Evolutionary conservation across 2,888 invertebrate species (phyloP).

Genomic region (Acrobasis consociella): DNA sequence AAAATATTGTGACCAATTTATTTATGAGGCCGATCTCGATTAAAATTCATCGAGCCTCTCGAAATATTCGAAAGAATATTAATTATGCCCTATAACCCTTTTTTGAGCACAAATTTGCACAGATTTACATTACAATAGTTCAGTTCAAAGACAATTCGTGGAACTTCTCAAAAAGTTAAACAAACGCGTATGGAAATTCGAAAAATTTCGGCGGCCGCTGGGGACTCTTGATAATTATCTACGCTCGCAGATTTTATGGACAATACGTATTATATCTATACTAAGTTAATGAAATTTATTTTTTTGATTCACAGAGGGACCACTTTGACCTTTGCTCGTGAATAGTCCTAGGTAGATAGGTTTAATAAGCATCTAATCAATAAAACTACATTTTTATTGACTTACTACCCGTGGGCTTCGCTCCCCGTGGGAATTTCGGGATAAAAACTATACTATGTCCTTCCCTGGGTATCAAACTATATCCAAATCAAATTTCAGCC

Average conservation of each 20-base stretch:
- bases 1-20: too few species aligned
- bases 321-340: background rate
- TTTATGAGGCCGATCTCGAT: background rate
- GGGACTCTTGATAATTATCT: slow-evolving; percentile 10
- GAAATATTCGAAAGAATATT: background rate
- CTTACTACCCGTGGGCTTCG: too few species aligned
- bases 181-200: slow-evolving; percentile 13
- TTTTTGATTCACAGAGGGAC: background rate
- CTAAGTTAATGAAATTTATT: background rate
- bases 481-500: too few species aligned
- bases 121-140: slow-evolving; percentile 17
- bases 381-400: too few species aligned
- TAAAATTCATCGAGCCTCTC: background rate
- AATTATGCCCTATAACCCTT: background rate
- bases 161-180: slow-evolving; percentile 10
- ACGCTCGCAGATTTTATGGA: background rate
- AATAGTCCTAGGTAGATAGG: too few species aligned
- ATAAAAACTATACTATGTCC: too few species aligned
- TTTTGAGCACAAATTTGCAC: background rate
- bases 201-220: background rate
- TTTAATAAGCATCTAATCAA: too few species aligned
- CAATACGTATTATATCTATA: background rate
- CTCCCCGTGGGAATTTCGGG: too few species aligned
- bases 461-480: too few species aligned
- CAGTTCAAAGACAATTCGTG: background rate